phyloP scores from a whole-genome alignment of 30 jellyfish, hydroid and myxozoan genomes.

The Aurelia sp. region DNA sequence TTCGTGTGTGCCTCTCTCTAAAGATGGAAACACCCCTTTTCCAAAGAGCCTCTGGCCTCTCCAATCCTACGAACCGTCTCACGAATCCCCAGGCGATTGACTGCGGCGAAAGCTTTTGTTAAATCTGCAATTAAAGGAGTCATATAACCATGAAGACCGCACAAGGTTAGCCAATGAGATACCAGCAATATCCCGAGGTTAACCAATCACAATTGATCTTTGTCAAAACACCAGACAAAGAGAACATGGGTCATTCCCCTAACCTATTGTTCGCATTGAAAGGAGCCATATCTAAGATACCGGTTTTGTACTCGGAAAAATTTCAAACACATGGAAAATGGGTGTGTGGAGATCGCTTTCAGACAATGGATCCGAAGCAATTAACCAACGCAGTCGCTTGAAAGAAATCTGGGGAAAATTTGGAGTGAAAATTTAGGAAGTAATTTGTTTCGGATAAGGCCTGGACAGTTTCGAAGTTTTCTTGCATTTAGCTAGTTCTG shows the following conservation, averaged over 20 bases:
- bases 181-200: constrained; percentile 26
- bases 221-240: constrained; percentile 32
- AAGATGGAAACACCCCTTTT: constrained; percentile 61
- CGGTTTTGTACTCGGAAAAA: constrained; percentile 10
- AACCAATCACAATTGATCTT: constrained; percentile 34
- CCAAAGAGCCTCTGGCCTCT: constrained; percentile 7
- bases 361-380: no score
- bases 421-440: no score
- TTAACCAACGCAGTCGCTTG: no score
- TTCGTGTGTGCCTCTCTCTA: background rate
- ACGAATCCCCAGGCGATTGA: constrained; percentile 66
- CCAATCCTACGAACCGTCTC: constrained; percentile 22
- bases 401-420: constrained; percentile 1
- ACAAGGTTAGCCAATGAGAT: constrained; percentile 40
- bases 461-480: no score
- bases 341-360: background rate
- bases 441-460: no score
- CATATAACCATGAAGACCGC: constrained; percentile 50
- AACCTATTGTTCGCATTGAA: background rate
- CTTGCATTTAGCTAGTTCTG: no score
- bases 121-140: constrained; percentile 13
- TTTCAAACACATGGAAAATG: constrained; percentile 59
- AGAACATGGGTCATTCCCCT: constrained; percentile 59
- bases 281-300: constrained; percentile 45
- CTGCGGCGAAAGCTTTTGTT: constrained; percentile 34